These are phyloP conservation scores for Turnix velox DNA, from an alignment of 2,113 vertebrate species.

Conservation along the genomic window DNA sequence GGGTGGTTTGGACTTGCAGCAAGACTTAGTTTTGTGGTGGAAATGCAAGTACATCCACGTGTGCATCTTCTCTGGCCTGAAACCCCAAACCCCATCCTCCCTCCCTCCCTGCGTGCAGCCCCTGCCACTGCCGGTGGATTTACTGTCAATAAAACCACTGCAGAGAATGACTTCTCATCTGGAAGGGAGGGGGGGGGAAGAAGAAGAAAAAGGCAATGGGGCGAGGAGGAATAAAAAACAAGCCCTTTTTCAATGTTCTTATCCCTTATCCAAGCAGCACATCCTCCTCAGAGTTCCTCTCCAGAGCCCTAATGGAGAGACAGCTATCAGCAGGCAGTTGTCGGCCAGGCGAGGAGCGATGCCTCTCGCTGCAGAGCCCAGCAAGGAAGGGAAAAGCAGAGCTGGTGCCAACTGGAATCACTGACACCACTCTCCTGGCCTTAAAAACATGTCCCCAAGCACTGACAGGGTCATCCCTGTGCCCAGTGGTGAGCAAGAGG, in stretches of 20 bases:
- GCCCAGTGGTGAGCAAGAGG: not conserved
- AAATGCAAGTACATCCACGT: rapidly evolving
- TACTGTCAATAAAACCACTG: not conserved
- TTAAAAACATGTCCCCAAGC: rapidly evolving
- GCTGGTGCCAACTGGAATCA: not conserved
- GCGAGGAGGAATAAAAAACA: not conserved
- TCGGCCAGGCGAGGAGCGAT: not conserved
- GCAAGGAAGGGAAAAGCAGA: not conserved
- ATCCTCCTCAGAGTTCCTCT: not conserved
- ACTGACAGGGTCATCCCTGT: not conserved
- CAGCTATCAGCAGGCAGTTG: not conserved
- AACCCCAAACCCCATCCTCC: too few relatives aligned
- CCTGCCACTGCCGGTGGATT: not conserved
- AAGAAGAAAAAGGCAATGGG: rapidly evolving
- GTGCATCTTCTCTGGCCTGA: not conserved
- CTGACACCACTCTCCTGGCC: not conserved
- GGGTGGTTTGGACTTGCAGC: not conserved
- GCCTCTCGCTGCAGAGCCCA: not conserved
- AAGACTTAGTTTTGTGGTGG: not conserved
- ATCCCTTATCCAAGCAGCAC: not conserved
- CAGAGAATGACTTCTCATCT: not conserved
- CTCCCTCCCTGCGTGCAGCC: not conserved
- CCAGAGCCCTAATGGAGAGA: not conserved
- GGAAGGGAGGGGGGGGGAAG: not conserved
- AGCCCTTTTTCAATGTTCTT: not conserved